phyloP scores from a whole-genome alignment of 2,113 vertebrate species.

The Chamaetylas fuelleborni region DNA sequence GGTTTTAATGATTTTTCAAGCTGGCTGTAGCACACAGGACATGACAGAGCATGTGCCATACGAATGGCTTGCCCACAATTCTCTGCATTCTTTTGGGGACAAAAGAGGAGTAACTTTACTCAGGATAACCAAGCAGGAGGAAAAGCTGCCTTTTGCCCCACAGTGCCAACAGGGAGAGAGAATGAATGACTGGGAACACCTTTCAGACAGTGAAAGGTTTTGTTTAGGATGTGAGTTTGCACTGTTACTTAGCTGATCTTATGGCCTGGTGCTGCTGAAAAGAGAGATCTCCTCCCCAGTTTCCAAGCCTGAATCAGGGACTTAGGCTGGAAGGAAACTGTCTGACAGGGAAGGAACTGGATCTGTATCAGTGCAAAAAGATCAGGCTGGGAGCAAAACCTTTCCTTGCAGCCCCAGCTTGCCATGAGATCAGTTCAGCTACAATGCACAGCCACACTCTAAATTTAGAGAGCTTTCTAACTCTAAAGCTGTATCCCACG shows the following conservation, averaged over 20 bases:
- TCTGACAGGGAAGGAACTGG: not conserved
- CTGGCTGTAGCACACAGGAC: not conserved
- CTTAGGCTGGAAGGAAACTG: not conserved
- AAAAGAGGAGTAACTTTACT: not conserved
- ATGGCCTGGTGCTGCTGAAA: not conserved
- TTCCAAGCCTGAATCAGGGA: not conserved
- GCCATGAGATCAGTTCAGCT: not conserved
- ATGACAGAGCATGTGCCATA: not conserved
- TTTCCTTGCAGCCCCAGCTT: not conserved
- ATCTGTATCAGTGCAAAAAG: not conserved
- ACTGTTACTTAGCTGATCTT: not conserved
- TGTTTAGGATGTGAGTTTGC: not conserved
- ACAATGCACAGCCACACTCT: not conserved
- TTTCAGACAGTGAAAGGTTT: not conserved
- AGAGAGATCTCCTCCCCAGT: not conserved
- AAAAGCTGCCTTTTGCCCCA: not conserved
- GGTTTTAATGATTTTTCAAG: not conserved
- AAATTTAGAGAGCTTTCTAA: slow-evolving; percentile 28
- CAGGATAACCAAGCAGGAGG: not conserved
- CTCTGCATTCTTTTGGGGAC: not conserved
- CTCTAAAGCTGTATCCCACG: not conserved
- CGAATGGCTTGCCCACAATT: rapidly evolving
- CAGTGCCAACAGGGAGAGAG: not conserved
- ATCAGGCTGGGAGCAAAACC: slow-evolving; percentile 1
- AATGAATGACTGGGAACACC: not conserved